Evolutionary conservation across 2,888 invertebrate genomes (phyloP).

Genomic region (Napeogenes inachia): DNA sequence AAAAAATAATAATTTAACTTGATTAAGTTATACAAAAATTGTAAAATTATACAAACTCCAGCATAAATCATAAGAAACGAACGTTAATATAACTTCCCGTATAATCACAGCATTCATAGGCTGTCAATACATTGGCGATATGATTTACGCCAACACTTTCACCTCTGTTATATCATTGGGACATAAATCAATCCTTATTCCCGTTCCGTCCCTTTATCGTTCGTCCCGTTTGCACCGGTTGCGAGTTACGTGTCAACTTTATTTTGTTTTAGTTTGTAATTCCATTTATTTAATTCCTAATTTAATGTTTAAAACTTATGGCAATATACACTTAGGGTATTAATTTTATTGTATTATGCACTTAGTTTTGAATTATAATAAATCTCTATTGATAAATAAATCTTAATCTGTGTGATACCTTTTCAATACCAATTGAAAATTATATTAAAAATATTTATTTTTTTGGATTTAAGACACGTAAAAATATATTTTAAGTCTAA

Average conservation of each 20-base stretch:
- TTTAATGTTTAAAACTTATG: no score
- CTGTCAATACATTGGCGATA: conserved; percentile 68
- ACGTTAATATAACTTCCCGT: conserved; percentile 44
- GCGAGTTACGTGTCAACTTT: conserved; percentile 20
- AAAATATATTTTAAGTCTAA: conserved; percentile 27
- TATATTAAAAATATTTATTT: no score
- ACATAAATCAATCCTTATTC: conserved; percentile 68
- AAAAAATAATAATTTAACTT: no score
- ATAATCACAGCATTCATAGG: conserved; percentile 62
- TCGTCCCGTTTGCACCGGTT: conserved; percentile 14
- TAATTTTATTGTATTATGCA: no score
- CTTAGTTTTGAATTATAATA: no score
- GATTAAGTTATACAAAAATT: no score
- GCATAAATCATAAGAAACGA: conserved; percentile 21
- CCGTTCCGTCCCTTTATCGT: conserved; percentile 17
- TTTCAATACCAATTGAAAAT: no score
- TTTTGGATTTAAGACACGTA: no score
- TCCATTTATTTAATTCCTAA: background rate
- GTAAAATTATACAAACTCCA: conserved; percentile 13
- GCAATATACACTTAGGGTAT: no score
- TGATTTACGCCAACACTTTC: conserved; percentile 73
- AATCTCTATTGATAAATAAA: no score
- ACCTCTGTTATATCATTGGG: conserved; percentile 47
- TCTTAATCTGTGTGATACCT: no score
- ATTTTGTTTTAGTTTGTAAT: conserved; percentile 2